Base-by-base conservation (phyloP, 2,113 vertebrate genomes). In the Cranoglanis bouderius region DNA sequence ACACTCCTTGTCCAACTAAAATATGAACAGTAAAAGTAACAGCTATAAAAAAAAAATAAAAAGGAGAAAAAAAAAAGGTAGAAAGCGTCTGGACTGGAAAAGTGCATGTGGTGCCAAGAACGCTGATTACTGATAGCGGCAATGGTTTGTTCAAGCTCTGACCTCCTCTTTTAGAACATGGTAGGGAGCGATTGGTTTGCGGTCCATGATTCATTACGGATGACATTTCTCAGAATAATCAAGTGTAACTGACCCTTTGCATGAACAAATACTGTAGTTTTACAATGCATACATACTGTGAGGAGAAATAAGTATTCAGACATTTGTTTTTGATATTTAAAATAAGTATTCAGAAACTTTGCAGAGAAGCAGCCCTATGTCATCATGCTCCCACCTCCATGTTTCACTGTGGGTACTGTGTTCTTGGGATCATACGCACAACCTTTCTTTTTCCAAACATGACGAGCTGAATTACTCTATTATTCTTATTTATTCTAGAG, bases 101-200 rank as follows among this genome's bases (percentile, higher is more conserved):
- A 57, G 53, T 82, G 82, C 1, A 10, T 40, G 32, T 46, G 12
- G 65, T 61, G 90, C 90, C 90, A 91, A 89, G 32, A 84, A 87
- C 49, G 21, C 72, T 87, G 90, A 90, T 90, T 87, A 87, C 88
- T 82, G 63, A 82, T 82, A 82, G 87, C 19, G 32, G 53, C 80
- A 87, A 40, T 85, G 59, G 88, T 85, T 86, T 51, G 85, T 75
- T 87, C 35, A 21, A 38, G 74, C n/a, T 35, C 32, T 51, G 59
- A 49, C 80, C 86, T 16, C 75, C 72, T 77, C 40, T 82, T 38
- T 88, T 72, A 43, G 43, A 90, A 18, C 70, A 51, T 35, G 53
- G 82, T 26, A 32, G 61, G 29, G 84, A 90, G 43, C n/a, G 40
- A 90, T 70, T 51, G 87, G 40, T 40, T 63, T 59, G 49, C 43